Evolutionary conservation across 2,113 vertebrate genomes (phyloP).

Genomic region (Tupaia tana): DNA sequence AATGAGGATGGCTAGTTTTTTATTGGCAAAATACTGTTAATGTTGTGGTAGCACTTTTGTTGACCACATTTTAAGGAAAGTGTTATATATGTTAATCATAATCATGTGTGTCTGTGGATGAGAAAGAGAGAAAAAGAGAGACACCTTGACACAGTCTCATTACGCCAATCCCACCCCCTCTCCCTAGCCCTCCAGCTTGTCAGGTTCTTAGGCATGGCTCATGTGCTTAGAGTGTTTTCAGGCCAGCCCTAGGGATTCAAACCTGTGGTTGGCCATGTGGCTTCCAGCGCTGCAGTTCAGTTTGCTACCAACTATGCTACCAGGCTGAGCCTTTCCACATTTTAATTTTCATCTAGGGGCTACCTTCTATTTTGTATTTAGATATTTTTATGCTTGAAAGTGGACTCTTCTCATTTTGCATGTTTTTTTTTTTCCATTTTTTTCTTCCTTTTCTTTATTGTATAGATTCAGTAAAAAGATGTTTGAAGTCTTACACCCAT

Average conservation of each 20-base stretch:
- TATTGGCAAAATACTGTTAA: not conserved
- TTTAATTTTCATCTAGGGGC: conserved; percentile 32
- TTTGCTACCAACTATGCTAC: no score
- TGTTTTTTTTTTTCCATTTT: not conserved
- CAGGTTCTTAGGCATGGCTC: no score
- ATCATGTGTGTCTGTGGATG: no score
- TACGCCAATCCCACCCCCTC: no score
- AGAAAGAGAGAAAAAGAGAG: no score
- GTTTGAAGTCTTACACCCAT: not conserved
- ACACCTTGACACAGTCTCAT: no score
- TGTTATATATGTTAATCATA: no score
- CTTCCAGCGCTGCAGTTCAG: no score
- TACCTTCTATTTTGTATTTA: conserved; percentile 10
- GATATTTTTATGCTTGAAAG: not conserved
- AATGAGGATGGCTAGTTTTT: not conserved
- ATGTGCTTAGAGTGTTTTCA: no score
- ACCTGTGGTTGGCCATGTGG: no score
- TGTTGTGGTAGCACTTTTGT: not conserved
- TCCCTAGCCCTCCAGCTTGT: no score
- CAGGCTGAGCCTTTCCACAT: not conserved
- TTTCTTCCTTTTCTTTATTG: not conserved
- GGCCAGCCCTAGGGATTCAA: no score
- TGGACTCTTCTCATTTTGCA: not conserved
- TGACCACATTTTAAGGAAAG: not conserved
- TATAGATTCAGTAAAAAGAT: conserved; percentile 22